Conservation (phyloP, 37 sponge, comb jelly and placozoan species). For the Agelas oroides region DNA sequence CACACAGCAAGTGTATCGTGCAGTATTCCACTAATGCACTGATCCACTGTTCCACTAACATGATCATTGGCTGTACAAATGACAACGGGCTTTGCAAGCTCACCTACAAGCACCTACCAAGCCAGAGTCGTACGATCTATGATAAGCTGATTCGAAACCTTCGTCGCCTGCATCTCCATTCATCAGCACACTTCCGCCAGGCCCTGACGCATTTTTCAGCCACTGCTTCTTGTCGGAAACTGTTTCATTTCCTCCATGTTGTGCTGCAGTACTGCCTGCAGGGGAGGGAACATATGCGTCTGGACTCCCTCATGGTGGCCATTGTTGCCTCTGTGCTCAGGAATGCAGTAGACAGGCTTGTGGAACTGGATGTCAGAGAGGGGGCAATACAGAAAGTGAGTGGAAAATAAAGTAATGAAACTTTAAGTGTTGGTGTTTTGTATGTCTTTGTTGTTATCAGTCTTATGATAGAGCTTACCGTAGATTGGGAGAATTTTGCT, state of each 20-base stretch:
- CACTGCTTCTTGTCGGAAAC: conserved; percentile 25
- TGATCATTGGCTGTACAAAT: conserved; percentile 34
- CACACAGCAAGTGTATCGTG: conserved; percentile 23
- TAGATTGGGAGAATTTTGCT: too few species aligned
- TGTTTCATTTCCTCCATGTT: conserved; percentile 69
- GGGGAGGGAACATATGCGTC: not conserved
- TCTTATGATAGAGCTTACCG: not conserved
- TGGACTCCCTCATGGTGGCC: conserved; percentile 12
- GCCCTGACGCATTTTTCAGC: conserved; percentile 36
- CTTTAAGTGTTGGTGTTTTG: conserved; percentile 16
- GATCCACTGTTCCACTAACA: conserved; percentile 46
- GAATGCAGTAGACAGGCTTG: conserved; percentile 52
- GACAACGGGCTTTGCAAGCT: conserved; percentile 24
- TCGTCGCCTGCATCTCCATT: conserved; percentile 29
- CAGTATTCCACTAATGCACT: conserved; percentile 29
- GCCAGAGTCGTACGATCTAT: conserved; percentile 11
- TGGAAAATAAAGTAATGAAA: not conserved
- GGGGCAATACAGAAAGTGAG: conserved; percentile 57
- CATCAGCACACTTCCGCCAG: conserved; percentile 27
- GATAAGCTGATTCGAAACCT: conserved; percentile 35
- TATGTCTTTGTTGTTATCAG: too few species aligned
- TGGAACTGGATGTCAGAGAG: conserved; percentile 56
- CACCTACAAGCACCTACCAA: not conserved
- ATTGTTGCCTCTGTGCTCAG: conserved; percentile 42
- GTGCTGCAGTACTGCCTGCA: conserved; percentile 57